A percentile compares a stretch with the other conserved stretches of the same genome.
Conservation (phyloP, 2,113 vertebrate species). For the Sylvia atricapilla region DNA sequence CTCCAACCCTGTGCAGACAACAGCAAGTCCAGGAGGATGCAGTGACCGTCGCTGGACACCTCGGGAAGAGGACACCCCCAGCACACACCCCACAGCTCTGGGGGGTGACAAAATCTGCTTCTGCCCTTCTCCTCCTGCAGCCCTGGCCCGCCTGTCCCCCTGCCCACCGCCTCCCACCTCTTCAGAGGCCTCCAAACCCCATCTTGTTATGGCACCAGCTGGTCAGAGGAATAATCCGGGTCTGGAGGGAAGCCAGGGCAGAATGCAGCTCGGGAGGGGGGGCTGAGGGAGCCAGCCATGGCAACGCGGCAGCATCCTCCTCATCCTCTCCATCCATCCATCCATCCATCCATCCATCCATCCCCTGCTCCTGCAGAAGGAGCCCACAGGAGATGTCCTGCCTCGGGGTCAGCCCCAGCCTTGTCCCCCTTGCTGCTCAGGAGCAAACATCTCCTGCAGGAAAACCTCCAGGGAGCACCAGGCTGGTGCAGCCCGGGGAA, state of each 20-base stretch:
- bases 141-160: neutral
- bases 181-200: neutral
- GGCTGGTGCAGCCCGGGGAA: neutral
- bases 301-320: neutral
- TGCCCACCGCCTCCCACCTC: neutral
- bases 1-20: accelerated
- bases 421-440: neutral
- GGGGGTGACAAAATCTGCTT: neutral
- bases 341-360: neutral
- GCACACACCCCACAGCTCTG: neutral
- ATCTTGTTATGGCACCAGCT: slow-evolving; percentile 3
- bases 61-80: neutral
- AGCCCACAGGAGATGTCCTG: neutral
- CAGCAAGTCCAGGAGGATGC: neutral
- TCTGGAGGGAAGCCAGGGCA: slow-evolving; percentile 54
- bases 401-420: neutral
- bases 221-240: slow-evolving; percentile 55
- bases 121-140: neutral
- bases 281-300: neutral
- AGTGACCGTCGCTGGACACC: neutral
- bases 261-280: slow-evolving; percentile 21
- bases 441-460: neutral
- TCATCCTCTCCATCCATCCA: neutral
- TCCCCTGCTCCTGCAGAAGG: neutral
- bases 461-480: neutral